Conservation (phyloP, 2,113 vertebrate genomes). For the Bombycilla garrulus region DNA sequence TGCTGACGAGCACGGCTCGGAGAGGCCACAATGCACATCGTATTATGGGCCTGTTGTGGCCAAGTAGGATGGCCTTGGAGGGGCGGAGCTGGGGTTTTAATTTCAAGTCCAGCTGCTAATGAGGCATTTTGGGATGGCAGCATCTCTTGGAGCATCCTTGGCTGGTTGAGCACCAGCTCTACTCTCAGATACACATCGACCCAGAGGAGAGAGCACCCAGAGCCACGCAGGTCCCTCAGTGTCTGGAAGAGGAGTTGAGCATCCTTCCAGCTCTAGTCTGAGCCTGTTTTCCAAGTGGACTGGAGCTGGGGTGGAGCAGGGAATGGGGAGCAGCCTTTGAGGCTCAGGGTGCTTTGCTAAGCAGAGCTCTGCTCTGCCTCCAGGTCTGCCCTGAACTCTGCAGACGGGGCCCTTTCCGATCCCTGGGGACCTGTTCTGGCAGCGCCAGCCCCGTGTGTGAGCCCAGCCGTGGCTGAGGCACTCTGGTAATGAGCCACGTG, state of each 20-base stretch:
- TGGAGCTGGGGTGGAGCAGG: not conserved
- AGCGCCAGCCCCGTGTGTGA: not conserved
- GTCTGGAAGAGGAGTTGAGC: not conserved
- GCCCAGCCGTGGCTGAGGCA: not conserved
- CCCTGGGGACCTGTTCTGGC: not conserved
- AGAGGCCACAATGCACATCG: not conserved
- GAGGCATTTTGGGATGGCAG: not conserved
- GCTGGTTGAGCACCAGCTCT: not conserved
- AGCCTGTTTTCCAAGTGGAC: not conserved
- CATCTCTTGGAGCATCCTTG: not conserved
- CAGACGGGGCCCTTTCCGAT: not conserved
- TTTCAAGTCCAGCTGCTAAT: not conserved
- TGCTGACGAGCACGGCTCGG: accelerated
- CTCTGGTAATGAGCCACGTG: not conserved
- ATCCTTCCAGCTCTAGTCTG: not conserved
- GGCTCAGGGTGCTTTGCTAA: not conserved
- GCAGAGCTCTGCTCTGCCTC: not conserved
- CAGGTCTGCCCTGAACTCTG: not conserved
- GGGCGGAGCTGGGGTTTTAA: not conserved
- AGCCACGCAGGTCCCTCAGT: accelerated
- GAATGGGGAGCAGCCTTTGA: not conserved
- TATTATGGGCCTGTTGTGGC: not conserved
- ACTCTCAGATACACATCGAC: not conserved
- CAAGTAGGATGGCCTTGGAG: not conserved
- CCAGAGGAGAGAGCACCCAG: not conserved